Conservation (phyloP, 2,113 vertebrate species). For the Microcebus lehilahytsara region DNA sequence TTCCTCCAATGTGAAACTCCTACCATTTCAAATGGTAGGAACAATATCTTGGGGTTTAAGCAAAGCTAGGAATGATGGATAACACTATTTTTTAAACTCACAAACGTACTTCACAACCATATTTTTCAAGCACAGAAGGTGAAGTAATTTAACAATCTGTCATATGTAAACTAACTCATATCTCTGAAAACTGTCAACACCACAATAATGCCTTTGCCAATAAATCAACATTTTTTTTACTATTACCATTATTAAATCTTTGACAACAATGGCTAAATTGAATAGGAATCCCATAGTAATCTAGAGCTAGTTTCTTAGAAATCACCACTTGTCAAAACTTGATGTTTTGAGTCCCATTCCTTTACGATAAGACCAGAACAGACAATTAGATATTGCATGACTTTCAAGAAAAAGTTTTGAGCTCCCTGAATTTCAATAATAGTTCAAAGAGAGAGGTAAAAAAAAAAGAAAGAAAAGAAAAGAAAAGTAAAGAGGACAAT, state of each 20-base stretch:
- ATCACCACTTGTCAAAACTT: slow-evolving; percentile 17
- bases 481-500: background rate
- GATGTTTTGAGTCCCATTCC: slow-evolving; percentile 15
- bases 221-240: background rate
- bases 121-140: slow-evolving; percentile 36
- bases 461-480: background rate
- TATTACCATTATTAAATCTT: background rate
- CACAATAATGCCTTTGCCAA: background rate
- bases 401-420: slow-evolving; percentile 27
- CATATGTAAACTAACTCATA: slow-evolving; percentile 1
- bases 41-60: background rate
- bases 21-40: background rate
- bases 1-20: background rate
- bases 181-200: slow-evolving; percentile 21
- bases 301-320: slow-evolving; percentile 45
- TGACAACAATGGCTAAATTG: slow-evolving; percentile 17
- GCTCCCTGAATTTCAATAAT: background rate
- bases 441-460: background rate
- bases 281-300: background rate
- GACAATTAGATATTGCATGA: background rate
- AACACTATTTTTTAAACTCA: slow-evolving; percentile 11
- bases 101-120: background rate
- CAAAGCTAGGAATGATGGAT: background rate
- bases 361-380: background rate
- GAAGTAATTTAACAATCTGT: slow-evolving; percentile 40